A percentile compares a stretch with the other conserved stretches of the same genome.
phyloP scores from a whole-genome alignment of 2,888 invertebrate species.

The Drosophila colorata region DNA sequence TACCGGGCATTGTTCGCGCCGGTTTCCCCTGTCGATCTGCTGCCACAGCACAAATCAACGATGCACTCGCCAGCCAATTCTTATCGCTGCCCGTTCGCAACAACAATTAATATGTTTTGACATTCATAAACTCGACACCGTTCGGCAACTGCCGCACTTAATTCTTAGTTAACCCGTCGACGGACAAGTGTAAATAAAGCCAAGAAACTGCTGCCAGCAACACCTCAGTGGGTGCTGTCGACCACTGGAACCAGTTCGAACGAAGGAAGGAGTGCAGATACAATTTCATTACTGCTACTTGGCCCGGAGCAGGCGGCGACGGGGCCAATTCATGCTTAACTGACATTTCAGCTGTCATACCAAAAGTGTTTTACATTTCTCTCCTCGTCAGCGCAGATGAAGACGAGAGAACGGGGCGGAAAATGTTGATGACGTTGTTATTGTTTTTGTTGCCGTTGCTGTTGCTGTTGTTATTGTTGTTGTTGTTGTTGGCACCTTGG shows the following conservation, averaged over 20 bases:
- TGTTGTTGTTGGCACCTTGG: constrained; percentile 36
- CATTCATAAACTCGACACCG: constrained; percentile 26
- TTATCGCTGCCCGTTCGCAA: constrained; percentile 11
- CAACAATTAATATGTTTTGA: constrained; percentile 3
- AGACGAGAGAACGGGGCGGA: constrained; percentile 16
- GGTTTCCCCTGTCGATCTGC: constrained; percentile 15
- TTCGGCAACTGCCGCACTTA: constrained; percentile 37
- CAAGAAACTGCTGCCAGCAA: constrained; percentile 18
- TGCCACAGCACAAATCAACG: constrained; percentile 8
- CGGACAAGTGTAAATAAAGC: constrained; percentile 25
- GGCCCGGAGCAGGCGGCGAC: neutral
- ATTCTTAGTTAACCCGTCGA: constrained; percentile 49
- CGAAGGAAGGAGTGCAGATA: constrained; percentile 13
- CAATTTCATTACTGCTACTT: constrained; percentile 49
- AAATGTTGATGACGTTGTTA: constrained; percentile 58
- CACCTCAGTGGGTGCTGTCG: neutral
- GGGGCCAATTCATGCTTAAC: constrained; percentile 68
- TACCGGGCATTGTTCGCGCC: constrained; percentile 14
- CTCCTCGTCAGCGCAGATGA: constrained; percentile 41
- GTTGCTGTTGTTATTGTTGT: constrained; percentile 11
- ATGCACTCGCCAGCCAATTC: no score
- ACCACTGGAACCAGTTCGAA: constrained; percentile 4
- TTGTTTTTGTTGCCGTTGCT: constrained; percentile 26
- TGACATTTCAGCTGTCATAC: constrained; percentile 81
- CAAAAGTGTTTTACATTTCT: constrained; percentile 79